Evolutionary conservation across 2,797 vertebrate species (phyloP), one percentile per base, ranked within the genome.

Genomic region (Dryobates pubescens): DNA sequence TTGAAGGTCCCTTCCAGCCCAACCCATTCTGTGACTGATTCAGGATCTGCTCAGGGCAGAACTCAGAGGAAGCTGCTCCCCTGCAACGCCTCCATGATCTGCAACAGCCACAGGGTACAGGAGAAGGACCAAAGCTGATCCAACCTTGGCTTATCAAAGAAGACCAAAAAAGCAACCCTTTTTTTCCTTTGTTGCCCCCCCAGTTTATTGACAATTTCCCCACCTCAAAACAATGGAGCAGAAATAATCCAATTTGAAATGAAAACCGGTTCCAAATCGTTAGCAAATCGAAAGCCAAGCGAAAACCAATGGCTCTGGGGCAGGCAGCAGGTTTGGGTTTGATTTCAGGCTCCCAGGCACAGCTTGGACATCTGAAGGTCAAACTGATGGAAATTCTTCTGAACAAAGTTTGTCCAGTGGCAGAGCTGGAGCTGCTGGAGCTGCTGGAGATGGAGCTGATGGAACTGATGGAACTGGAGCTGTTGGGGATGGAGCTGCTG

Each of bases 181-280:
- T 1, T 34, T 32, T 32, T 36, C 36, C 10, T 36, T 36, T 36
- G 9, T 36, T 36, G 36, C 36, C 22, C 22, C 49, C 49, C 16
- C 54, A 43, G 8, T 61, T 86, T 86, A 87, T 95, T 6, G 73
- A 49, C 58, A 45, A 51, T 82, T 89, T 87, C 36, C 17, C 19
- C 1, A 2, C 13, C 63, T 71, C n/a, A 85, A 82, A 84, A 84
- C 56, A 68, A 74, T 57, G 1, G 80, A 67, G 68, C 2, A 65
- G 17, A 53, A 83, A 38, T 15, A 32, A 90, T 94, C 84, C 32
- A 74, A 95, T 90, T 94, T 54, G 43, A 86, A 94, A 88, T 41
- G 86, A 95, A 94, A 94, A 94, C 64, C 5, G 0, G 72, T 92
- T 43, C 0, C 0, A 76, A 88, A 92, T 92, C 86, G 0, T 92